Evolutionary conservation across 1,140 invertebrate genomes (phyloP), one percentile per base, ranked within the genome.

Genomic region (Condylostylus longicornis): DNA sequence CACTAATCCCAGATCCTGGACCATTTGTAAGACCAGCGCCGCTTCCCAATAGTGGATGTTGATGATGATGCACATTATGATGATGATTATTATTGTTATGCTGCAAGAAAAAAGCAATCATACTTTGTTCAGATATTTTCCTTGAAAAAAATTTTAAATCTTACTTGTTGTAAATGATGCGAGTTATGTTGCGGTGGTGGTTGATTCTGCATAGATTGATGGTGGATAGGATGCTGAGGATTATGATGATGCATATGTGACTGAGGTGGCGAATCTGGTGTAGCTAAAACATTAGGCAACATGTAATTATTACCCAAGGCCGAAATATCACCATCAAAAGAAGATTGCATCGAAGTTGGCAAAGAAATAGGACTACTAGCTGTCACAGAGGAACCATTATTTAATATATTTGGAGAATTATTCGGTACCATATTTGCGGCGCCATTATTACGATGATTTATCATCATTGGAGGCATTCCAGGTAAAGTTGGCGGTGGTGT

Each of bases 321-420:
- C 3, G 46, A 44, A 9, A 63, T 50, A 36, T 68, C 66, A 13
- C 80, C 78, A 56, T 82, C 80, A 29, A 82, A 82, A n/a, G 75
- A 78, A 21, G 78, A 80, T 61, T 82, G 75, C 70, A 77, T 69
- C 18, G 75, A 77, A 4, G 70, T 67, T 20, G 74, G 71, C 54
- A 77, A 54, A 15, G 74, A 75, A 28, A 77, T 71, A 1, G 75
- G 74, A 45, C 74, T 76, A 34, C 67, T 70, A 33, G 68, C 69
- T 30, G 68, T 69, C 18, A 72, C 63, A 1, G 71, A 52, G 4
- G n/a, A n/a, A n/a, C n/a, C n/a, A n/a, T 45, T 42, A 10, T 42
- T 35, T 9, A 44, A 18, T 9, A 42, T 35, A 17, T 41, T 23
- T 19, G 42, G 45, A 4, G 45, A 44, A 21, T 33, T 40, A 23